Percentiles rank a stretch among this genome's conserved stretches.
These are phyloP conservation scores for Erethizon dorsatum DNA, from an alignment of 2,797 vertebrate genomes.

Conservation along the genomic window DNA sequence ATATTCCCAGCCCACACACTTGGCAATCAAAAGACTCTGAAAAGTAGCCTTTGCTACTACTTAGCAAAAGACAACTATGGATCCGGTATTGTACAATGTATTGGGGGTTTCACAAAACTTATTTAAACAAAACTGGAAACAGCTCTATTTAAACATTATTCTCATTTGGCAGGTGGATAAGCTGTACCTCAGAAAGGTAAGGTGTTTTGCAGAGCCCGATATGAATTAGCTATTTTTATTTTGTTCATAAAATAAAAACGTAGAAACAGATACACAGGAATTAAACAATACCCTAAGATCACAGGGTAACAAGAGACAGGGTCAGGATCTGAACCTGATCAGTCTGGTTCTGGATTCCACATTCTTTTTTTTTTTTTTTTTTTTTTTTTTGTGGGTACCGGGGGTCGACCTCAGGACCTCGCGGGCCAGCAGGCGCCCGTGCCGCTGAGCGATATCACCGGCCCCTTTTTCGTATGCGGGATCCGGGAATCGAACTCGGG, in stretches of 20 bases:
- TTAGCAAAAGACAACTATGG: not conserved
- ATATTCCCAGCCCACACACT: not conserved
- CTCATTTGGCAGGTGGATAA: not conserved
- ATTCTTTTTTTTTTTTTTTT: no score
- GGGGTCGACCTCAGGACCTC: no score
- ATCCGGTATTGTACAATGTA: not conserved
- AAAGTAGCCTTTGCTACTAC: not conserved
- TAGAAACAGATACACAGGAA: not conserved
- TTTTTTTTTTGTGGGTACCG: no score
- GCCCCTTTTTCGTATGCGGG: no score
- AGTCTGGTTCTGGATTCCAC: not conserved
- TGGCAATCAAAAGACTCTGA: not conserved
- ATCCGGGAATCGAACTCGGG: no score
- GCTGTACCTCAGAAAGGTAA: not conserved
- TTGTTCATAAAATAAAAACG: not conserved
- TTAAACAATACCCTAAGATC: not conserved
- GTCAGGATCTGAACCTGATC: not conserved
- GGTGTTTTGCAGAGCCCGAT: not conserved
- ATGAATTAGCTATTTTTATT: not conserved
- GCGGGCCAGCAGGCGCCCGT: no score
- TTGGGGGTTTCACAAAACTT: not conserved
- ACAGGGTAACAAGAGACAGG: not conserved
- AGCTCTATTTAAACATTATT: not conserved
- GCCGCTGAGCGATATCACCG: no score
- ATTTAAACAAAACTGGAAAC: not conserved